Conservation (phyloP, 2,797 vertebrate species). For the Hyperoplus immaculatus region DNA sequence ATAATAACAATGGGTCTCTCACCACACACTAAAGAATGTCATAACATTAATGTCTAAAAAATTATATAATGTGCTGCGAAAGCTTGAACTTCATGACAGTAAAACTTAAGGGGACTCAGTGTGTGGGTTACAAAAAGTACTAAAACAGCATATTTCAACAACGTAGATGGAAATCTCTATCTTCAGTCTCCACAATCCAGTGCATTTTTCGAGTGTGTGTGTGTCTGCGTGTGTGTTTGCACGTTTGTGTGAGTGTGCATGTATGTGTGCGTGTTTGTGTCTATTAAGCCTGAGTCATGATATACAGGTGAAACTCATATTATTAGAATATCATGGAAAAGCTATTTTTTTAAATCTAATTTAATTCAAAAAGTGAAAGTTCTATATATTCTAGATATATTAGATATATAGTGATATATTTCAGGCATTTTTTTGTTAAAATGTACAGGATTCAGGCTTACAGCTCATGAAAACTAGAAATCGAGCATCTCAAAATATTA, state of each 20-base stretch:
- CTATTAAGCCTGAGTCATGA: slow-evolving; percentile 54
- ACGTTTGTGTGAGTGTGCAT: no score
- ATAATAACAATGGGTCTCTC: slow-evolving; percentile 40
- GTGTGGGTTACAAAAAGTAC: slow-evolving; percentile 58
- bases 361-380: no score
- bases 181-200: slow-evolving; percentile 55
- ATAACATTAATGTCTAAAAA: slow-evolving; percentile 50
- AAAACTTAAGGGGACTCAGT: slow-evolving; percentile 50
- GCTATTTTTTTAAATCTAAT: no score
- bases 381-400: no score
- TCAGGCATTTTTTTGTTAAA: no score
- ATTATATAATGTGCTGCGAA: slow-evolving; percentile 46
- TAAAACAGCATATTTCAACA: slow-evolving; percentile 57
- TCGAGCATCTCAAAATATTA: no score
- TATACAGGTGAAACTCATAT: background rate
- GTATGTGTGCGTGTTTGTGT: slow-evolving; percentile 42
- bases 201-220: slow-evolving; percentile 46
- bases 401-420: no score
- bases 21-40: slow-evolving; percentile 42
- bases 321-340: no score
- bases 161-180: slow-evolving; percentile 33
- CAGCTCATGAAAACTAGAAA: no score
- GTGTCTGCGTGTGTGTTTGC: slow-evolving; percentile 45
- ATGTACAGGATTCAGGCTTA: no score
- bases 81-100: slow-evolving; percentile 47